phyloP scores from a whole-genome alignment of 2,113 vertebrate genomes.

The Dasyurus viverrinus region DNA sequence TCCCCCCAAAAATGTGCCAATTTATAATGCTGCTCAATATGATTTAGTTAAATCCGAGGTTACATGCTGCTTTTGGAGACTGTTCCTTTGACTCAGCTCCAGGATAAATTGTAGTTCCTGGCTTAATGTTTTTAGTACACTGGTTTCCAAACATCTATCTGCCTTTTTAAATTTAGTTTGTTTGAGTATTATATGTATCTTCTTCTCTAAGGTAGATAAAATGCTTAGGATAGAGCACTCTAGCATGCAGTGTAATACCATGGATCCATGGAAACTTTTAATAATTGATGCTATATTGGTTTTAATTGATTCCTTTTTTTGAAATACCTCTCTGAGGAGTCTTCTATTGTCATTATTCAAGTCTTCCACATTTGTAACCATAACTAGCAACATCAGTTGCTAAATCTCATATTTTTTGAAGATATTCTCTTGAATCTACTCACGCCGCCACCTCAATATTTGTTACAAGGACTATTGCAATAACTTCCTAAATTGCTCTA shows the following conservation, averaged over 20 bases:
- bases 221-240: not conserved
- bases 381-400: not conserved
- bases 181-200: not conserved
- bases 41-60: not conserved
- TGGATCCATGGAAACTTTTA: not conserved
- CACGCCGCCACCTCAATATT: not conserved
- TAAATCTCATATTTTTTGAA: not conserved
- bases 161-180: slow-evolving; percentile 20
- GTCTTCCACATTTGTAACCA: not conserved
- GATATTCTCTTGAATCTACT: not conserved
- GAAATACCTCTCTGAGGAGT: not conserved
- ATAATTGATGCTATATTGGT: not conserved
- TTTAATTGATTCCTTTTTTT: not conserved
- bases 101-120: slow-evolving; percentile 31
- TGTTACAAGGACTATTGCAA: not conserved
- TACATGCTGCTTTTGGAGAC: slow-evolving; percentile 11
- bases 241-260: not conserved
- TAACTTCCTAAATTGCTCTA: not conserved
- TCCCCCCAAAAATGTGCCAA: not conserved
- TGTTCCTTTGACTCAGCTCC: slow-evolving; percentile 38
- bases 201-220: slow-evolving; percentile 34
- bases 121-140: not conserved
- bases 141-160: not conserved
- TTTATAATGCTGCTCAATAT: not conserved
- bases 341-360: not conserved